Evolutionary conservation across 2,888 invertebrate species (phyloP), one percentile per base, ranked within the genome.

Genomic region (Lithophane leautieri): DNA sequence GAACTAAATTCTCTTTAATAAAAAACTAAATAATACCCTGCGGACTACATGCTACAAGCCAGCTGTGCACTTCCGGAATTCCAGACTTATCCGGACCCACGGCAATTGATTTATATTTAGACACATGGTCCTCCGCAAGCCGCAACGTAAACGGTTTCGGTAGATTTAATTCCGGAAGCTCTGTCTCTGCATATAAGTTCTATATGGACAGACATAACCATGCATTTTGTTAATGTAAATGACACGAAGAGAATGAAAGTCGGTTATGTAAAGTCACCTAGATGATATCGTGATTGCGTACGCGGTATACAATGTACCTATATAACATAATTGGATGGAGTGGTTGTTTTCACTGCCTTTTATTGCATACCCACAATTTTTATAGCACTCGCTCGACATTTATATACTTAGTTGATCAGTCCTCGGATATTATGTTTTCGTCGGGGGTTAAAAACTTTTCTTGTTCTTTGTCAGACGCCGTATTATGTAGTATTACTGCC

Each of bases 181-280:
- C 22, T 52, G 12, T 28, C 9, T 25, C 52, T 40, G 11, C 22
- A 54, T 22, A 62, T 22, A 62, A 8, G 6, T 63, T 65, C 1
- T 67, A 40, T 22, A 22, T 40, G 47, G 34, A 22, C 28, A 62
- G 52, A 60, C 25, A 61, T 60, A 56, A 76, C 14, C 25, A 14
- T 60, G 40, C 25, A 60, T 42, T 56, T 50, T 50, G 70, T 65
- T 72, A 22, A 84, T 72, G 65, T 72, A 47, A 85, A 56, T 73
- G 69, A 73, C 62, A 50, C 68, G 40, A 44, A 25, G 40, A 68
- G 83, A 82, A 73, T 61, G 82, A 82, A 85, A 82, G 73, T 78
- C 28, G 56, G 61, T 82, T 82, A 82, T 70, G 65, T 82, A 82
- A 84, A 56, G 60, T 66, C 72, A 70, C 62, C 54, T 77, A 77